Conservation (phyloP, 2,888 invertebrate species). For the Tricholauxania praeusta region DNA sequence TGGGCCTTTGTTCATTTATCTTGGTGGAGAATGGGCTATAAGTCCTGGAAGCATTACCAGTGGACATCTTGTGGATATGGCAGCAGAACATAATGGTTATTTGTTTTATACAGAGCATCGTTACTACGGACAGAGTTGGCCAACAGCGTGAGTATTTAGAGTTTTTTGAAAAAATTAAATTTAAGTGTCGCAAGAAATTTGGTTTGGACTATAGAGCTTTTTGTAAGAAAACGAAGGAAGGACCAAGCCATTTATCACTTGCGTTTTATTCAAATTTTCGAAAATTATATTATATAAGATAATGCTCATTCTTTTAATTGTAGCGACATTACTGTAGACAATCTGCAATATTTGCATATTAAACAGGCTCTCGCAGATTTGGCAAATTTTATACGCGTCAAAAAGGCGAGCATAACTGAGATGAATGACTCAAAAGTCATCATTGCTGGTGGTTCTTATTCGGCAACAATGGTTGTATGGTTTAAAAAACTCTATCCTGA, state of each 20-base stretch:
- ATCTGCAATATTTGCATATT: conserved; percentile 73
- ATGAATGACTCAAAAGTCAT: conserved; percentile 67
- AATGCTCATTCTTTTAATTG: conserved; percentile 40
- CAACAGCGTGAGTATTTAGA: conserved; percentile 72
- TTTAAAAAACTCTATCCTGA: conserved; percentile 76
- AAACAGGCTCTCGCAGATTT: conserved; percentile 78
- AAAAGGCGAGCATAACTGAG: conserved; percentile 61
- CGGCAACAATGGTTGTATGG: conserved; percentile 78
- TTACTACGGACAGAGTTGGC: conserved; percentile 81
- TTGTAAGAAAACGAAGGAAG: neutral
- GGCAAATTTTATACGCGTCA: conserved; percentile 72
- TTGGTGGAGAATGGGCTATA: conserved; percentile 80
- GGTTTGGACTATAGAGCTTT: neutral
- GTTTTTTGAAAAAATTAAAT: neutral
- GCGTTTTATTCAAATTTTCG: neutral
- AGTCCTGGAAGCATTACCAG: conserved; percentile 70
- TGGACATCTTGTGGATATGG: conserved; percentile 76
- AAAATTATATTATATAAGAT: neutral
- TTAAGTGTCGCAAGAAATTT: neutral
- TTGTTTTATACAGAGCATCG: conserved; percentile 84
- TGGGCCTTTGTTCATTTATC: conserved; percentile 74
- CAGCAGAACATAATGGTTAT: conserved; percentile 71
- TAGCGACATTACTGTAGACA: conserved; percentile 71
- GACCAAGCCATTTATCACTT: no score
- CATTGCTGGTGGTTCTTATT: conserved; percentile 76